These are phyloP conservation scores for Macaria liturata DNA, from an alignment of 2,888 invertebrate species.

Conservation along the genomic window DNA sequence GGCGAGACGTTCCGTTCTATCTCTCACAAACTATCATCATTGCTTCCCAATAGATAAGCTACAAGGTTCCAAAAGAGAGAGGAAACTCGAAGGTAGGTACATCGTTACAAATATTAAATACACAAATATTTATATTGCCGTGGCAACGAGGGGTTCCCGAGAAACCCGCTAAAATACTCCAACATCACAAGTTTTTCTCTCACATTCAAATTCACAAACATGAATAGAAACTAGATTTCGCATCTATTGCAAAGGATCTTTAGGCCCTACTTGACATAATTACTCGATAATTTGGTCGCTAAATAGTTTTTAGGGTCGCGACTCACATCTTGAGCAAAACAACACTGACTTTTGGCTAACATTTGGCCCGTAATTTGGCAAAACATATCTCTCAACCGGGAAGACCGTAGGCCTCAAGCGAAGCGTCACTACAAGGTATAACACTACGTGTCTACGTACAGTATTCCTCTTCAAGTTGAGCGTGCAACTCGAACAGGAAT, in stretches of 20 bases:
- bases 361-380: conserved; percentile 75
- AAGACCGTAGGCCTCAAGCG: conserved; percentile 77
- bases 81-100: conserved; percentile 22
- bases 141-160: conserved; percentile 12
- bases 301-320: conserved; percentile 20
- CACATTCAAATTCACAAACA: conserved; percentile 29
- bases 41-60: conserved; percentile 20
- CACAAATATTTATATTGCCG: conserved; percentile 18
- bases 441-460: conserved; percentile 72
- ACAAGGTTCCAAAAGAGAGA: conserved; percentile 16
- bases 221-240: conserved; percentile 25
- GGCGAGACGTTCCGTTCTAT: conserved; percentile 41
- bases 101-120: conserved; percentile 12
- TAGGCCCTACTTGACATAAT: conserved; percentile 31
- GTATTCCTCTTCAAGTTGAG: conserved; percentile 57
- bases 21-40: conserved; percentile 22
- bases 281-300: conserved; percentile 21
- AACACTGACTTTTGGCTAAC: conserved; percentile 55
- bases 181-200: conserved; percentile 25
- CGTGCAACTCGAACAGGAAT: conserved; percentile 50
- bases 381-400: conserved; percentile 58
- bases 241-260: conserved; percentile 20
- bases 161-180: conserved; percentile 6
- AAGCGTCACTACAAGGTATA: conserved; percentile 75
- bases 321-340: conserved; percentile 58